These are phyloP conservation scores for Quadroppia sp. DNA, from an alignment of 2,888 invertebrate genomes.

Conservation along the genomic window DNA sequence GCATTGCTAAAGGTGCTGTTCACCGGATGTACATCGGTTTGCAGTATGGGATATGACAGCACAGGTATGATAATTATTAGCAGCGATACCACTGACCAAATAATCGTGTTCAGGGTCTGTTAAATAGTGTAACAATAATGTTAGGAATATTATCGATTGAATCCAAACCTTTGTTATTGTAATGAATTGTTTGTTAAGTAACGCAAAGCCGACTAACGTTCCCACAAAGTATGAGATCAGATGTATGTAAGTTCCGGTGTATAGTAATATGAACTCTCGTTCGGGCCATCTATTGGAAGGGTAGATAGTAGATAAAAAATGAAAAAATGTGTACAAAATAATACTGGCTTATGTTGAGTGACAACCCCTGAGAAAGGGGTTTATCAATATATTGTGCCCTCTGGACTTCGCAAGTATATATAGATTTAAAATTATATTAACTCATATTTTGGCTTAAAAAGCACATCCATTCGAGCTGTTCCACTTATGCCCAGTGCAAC, in stretches of 20 bases:
- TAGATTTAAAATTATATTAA: slow-evolving; percentile 16
- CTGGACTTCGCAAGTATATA: too few relatives aligned
- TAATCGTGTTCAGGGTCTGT: background rate
- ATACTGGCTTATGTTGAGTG: too few relatives aligned
- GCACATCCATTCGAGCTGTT: slow-evolving; percentile 7
- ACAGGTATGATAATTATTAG: background rate
- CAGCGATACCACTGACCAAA: background rate
- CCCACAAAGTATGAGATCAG: slow-evolving; percentile 31
- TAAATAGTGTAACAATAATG: too few relatives aligned
- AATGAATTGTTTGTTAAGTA: slow-evolving; percentile 2
- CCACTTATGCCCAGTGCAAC: background rate
- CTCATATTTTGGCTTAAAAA: slow-evolving; percentile 25
- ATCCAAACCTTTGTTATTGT: background rate
- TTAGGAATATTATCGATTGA: too few relatives aligned
- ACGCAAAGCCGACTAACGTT: slow-evolving; percentile 6
- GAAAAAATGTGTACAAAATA: background rate
- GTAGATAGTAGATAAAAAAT: background rate
- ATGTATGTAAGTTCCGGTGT: slow-evolving; percentile 29
- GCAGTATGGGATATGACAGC: background rate
- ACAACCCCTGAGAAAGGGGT: too few relatives aligned
- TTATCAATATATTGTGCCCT: too few relatives aligned
- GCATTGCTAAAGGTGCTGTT: background rate
- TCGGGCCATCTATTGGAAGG: background rate
- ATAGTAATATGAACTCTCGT: background rate
- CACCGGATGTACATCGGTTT: background rate